Evolutionary conservation across 2,888 invertebrate genomes (phyloP).

Genomic region (Drosophila neotestacea): DNA sequence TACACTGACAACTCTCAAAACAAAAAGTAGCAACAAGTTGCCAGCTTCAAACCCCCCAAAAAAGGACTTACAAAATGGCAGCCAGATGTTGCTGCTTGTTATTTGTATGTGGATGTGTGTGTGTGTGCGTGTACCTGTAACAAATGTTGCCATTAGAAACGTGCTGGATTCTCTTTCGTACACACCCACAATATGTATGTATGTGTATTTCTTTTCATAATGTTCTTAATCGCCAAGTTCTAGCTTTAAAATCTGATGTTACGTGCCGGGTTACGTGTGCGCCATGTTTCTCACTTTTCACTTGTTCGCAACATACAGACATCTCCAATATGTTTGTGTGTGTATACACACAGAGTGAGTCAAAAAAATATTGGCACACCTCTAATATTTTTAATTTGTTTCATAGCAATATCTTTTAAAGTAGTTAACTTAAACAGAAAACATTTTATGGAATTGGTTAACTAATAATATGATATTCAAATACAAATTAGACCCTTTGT

Average conservation of each 20-base stretch:
- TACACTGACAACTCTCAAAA: conserved; percentile 20
- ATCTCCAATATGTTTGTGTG: background rate
- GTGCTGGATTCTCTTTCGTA: conserved; percentile 4
- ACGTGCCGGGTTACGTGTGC: conserved; percentile 35
- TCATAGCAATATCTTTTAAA: too few relatives aligned
- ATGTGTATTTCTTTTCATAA: conserved; percentile 13
- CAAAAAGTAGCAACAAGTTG: conserved; percentile 49
- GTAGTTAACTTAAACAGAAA: too few relatives aligned
- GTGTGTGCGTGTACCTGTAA: conserved; percentile 16
- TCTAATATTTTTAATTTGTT: too few relatives aligned
- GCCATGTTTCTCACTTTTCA: conserved; percentile 25
- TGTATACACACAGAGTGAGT: too few relatives aligned
- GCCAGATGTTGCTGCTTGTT: conserved; percentile 11
- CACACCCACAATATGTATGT: conserved; percentile 6
- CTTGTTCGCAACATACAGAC: conserved; percentile 11
- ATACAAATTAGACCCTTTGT: too few relatives aligned
- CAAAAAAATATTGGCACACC: too few relatives aligned
- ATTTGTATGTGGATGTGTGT: conserved; percentile 2
- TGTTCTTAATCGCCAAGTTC: conserved; percentile 18
- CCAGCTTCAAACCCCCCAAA: background rate
- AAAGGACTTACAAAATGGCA: conserved; percentile 13
- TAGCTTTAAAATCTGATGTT: conserved; percentile 39
- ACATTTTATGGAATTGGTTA: too few relatives aligned
- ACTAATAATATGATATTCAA: too few relatives aligned
- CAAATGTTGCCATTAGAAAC: conserved; percentile 8